A percentile compares a stretch with the other conserved stretches of the same genome.
Conservation (phyloP, 2,888 invertebrate species). For the Myopa testacea region DNA sequence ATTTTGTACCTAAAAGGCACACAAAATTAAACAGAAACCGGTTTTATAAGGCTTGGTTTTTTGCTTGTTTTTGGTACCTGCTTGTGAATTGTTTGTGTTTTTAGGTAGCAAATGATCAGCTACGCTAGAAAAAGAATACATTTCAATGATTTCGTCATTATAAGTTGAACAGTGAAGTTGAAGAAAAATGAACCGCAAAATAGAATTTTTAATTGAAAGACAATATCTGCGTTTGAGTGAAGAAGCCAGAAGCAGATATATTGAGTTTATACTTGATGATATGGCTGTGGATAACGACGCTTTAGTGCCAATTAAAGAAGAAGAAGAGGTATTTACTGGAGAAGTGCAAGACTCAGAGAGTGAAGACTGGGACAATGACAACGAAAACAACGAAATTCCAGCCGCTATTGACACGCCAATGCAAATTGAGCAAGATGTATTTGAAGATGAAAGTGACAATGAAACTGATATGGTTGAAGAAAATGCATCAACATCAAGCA, state of each 20-base stretch:
- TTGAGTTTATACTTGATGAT: not conserved
- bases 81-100: conserved; percentile 38
- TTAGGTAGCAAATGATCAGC: conserved; percentile 37
- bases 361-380: too few relatives aligned
- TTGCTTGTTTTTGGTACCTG: conserved; percentile 41
- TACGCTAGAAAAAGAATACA: conserved; percentile 31
- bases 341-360: too few relatives aligned
- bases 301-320: too few relatives aligned
- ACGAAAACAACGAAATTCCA: not conserved
- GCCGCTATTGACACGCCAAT: too few relatives aligned
- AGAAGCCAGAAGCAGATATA: conserved; percentile 38
- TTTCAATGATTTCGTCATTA: conserved; percentile 34
- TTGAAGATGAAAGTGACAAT: too few relatives aligned
- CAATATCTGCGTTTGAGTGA: conserved; percentile 41
- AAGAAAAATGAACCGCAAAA: conserved; percentile 41
- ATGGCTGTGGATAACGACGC: too few relatives aligned
- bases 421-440: too few relatives aligned
- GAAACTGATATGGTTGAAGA: too few relatives aligned
- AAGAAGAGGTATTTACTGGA: too few relatives aligned
- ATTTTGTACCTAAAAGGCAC: conserved; percentile 14
- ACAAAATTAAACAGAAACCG: conserved; percentile 42
- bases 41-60: conserved; percentile 43
- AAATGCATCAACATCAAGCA: too few relatives aligned
- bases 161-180: conserved; percentile 42
- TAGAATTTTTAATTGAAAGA: conserved; percentile 37